Conservation (phyloP, 2,888 invertebrate species). For the Pandemis cinnamomeana region DNA sequence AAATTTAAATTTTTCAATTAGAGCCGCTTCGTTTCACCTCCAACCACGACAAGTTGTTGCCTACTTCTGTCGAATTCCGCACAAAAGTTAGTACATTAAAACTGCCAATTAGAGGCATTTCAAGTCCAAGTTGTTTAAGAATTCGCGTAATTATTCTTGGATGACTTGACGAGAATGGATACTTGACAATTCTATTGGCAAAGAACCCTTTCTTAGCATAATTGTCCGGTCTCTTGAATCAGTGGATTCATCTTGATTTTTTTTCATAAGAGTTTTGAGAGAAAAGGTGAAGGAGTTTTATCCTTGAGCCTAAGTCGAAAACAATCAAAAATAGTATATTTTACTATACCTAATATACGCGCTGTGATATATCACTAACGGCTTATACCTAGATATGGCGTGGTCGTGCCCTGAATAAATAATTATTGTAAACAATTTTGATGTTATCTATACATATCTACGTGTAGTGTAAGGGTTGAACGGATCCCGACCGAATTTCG, state of each 20-base stretch:
- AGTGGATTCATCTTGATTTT: neutral
- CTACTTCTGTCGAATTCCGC: constrained; percentile 78
- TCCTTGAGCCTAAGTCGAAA: neutral
- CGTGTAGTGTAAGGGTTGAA: constrained; percentile 40
- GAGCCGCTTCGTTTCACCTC: constrained; percentile 76
- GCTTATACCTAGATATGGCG: constrained; percentile 25
- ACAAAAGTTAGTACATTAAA: constrained; percentile 84
- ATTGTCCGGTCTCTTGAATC: constrained; percentile 33
- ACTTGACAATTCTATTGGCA: constrained; percentile 53
- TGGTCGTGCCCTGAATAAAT: constrained; percentile 38
- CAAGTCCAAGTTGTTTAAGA: constrained; percentile 82
- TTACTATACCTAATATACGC: neutral
- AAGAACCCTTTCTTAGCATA: constrained; percentile 31
- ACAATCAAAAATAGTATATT: neutral
- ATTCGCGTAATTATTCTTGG: constrained; percentile 80
- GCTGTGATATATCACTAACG: constrained; percentile 17
- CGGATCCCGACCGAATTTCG: constrained; percentile 46
- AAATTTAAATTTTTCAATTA: constrained; percentile 76
- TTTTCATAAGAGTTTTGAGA: neutral
- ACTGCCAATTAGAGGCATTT: constrained; percentile 83
- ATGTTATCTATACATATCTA: constrained; percentile 39
- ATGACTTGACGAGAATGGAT: constrained; percentile 70
- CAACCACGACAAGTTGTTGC: constrained; percentile 80
- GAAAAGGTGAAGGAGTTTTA: neutral
- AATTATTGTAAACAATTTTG: constrained; percentile 40